Percentiles rank a stretch among this genome's conserved stretches.
Evolutionary conservation across 2,888 invertebrate genomes (phyloP).

Genomic region (Anthrax anthrax): DNA sequence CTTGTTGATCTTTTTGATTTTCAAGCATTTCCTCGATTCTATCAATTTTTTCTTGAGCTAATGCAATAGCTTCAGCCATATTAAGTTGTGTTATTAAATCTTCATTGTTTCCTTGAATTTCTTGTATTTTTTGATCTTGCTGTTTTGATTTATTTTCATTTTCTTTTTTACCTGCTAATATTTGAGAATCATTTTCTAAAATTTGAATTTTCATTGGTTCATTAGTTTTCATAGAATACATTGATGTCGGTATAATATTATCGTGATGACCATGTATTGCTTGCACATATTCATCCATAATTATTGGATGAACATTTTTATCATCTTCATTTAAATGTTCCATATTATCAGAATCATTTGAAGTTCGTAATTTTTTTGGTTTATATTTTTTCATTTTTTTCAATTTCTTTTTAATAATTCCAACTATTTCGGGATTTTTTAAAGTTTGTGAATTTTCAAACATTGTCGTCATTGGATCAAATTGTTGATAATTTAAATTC

Average conservation of each 20-base stretch:
- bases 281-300: constrained; percentile 4
- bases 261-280: neutral
- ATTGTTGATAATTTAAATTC: neutral
- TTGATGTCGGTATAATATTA: too few species aligned
- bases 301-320: constrained; percentile 1
- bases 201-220: neutral
- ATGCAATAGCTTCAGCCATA: neutral
- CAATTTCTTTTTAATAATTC: neutral
- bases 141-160: neutral
- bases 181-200: neutral
- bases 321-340: constrained; percentile 1
- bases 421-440: neutral
- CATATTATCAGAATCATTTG: neutral
- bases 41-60: neutral
- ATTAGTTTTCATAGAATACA: too few species aligned
- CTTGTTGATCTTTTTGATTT: neutral
- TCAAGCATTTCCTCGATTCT: neutral
- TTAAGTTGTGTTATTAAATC: neutral
- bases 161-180: neutral
- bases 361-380: neutral
- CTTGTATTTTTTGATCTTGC: neutral
- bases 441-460: neutral
- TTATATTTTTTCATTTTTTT: neutral
- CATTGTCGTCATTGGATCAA: too few species aligned
- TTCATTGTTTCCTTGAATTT: neutral